These are phyloP conservation scores for Poeciliopsis retropinna DNA, from an alignment of 2,113 vertebrate genomes.

Conservation along the genomic window DNA sequence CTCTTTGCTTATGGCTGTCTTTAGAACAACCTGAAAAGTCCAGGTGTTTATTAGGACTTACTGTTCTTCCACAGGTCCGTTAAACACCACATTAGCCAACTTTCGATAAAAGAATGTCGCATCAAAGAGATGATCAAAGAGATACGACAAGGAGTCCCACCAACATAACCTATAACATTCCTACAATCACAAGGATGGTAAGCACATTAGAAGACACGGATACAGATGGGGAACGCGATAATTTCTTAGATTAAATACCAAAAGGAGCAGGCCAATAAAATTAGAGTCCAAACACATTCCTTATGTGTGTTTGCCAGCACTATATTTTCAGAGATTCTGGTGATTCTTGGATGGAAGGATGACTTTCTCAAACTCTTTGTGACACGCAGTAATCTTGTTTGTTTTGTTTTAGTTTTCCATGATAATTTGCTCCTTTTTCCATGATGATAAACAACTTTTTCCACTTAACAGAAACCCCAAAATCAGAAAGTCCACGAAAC, in stretches of 20 bases:
- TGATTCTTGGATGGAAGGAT: too few relatives aligned
- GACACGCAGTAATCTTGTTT: too few relatives aligned
- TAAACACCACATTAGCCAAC: too few relatives aligned
- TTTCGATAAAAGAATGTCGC: too few relatives aligned
- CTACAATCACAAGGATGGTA: too few relatives aligned
- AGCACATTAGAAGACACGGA: too few relatives aligned
- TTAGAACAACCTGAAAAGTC: background rate
- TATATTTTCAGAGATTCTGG: too few relatives aligned
- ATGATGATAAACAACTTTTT: conserved; percentile 4
- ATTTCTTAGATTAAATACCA: background rate
- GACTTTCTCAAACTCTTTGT: background rate
- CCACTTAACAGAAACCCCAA: background rate
- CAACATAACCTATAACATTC: too few relatives aligned
- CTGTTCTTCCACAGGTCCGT: background rate
- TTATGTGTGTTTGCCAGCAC: background rate
- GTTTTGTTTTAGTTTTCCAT: background rate
- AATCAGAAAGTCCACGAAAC: conserved; percentile 6
- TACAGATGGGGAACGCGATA: too few relatives aligned
- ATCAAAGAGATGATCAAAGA: too few relatives aligned
- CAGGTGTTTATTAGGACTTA: background rate
- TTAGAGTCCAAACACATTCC: background rate
- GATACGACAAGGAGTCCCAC: too few relatives aligned
- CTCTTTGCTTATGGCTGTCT: too few relatives aligned
- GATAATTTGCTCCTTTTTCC: background rate
- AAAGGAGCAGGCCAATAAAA: background rate